Base-by-base conservation (phyloP, 2,113 vertebrate genomes). In the Petromus typicus region DNA sequence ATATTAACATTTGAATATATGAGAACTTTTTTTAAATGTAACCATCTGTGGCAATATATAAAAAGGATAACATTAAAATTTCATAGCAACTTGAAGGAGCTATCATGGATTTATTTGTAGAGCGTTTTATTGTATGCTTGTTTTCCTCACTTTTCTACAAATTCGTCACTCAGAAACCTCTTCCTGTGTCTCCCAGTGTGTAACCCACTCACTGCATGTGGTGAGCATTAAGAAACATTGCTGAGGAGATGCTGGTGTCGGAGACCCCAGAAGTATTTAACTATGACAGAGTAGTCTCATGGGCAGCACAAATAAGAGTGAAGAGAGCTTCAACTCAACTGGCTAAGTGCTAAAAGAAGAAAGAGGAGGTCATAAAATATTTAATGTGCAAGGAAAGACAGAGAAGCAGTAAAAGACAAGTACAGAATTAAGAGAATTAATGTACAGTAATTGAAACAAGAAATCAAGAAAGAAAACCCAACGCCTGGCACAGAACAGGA, bases 391-490 rank as follows among this genome's bases (percentile, higher is more conserved):
- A 81, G 43, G 5, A 71, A 93, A 81, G 13, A 61, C 73, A 57
- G 61, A 93, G 13, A 40, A 73, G 2, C 17, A 85, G 32, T 57
- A 34, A 91, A 93, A 92, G 14, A 76, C 67, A 13, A 86, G 14
- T 67, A 4, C 7, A 37, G 34, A 8, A 3, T 86, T 64, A 73
- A 73, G 23, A 83, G 14, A 89, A 91, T 23, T 54, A 93, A 82
- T 76, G 4, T 17, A 94, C 37, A 93, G 10, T 86, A 85, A 90
- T 80, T 23, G 73, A 94, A 94, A 37, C 17, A 57, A 85, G 43
- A 84, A 66, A 85, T n/a, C 43, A 89, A 86, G 40, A 90, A 91
- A 40, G 9, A 75, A 83, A 78, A 4, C 3, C 51, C 23, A 59
- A 2, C 25, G 3, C 69, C 27, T 90, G 17, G 22, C 56, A 48